Conservation (phyloP, 2,888 invertebrate genomes). For the Acleris emargana region DNA sequence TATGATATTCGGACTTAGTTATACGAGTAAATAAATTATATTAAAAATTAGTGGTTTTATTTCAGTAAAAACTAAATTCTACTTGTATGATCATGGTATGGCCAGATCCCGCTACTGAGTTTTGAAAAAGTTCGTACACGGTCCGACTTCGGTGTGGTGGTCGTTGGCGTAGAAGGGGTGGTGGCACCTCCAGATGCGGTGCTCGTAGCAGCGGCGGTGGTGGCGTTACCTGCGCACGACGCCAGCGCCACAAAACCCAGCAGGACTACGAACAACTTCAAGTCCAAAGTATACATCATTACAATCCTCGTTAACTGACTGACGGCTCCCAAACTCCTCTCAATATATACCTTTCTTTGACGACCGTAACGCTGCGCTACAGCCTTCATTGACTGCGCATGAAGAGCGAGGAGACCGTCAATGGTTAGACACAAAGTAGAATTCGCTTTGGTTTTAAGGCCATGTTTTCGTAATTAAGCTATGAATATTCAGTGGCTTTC, state of each 20-base stretch:
- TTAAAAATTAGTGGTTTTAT: too few species aligned
- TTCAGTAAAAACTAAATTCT: too few species aligned
- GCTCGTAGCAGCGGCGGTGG: slow-evolving; percentile 26
- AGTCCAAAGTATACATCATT: slow-evolving; percentile 43
- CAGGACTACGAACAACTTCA: slow-evolving; percentile 46
- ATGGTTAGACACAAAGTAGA: slow-evolving; percentile 11
- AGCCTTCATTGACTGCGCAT: slow-evolving; percentile 20
- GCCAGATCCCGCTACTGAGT: too few species aligned
- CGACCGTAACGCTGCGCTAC: slow-evolving; percentile 26
- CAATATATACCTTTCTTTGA: slow-evolving; percentile 43
- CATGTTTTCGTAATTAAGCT: slow-evolving; percentile 19
- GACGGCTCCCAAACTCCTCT: slow-evolving; percentile 37
- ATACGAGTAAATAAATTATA: too few species aligned
- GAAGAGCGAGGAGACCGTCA: slow-evolving; percentile 38
- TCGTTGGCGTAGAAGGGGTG: slow-evolving; percentile 16
- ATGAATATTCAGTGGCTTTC: slow-evolving; percentile 28
- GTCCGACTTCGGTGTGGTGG: not conserved
- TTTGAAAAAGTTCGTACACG: slow-evolving; percentile 4
- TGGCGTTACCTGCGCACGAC: slow-evolving; percentile 44
- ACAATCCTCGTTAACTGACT: slow-evolving; percentile 37
- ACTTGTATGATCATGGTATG: too few species aligned
- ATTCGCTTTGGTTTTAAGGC: slow-evolving; percentile 16
- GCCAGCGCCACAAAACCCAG: slow-evolving; percentile 44
- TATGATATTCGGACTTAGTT: too few species aligned
- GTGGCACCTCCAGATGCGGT: not conserved